Percentiles rank a stretch among this genome's conserved stretches.
These are phyloP conservation scores for Loripinus fragilis DNA, from an alignment of 2,888 invertebrate genomes.

Conservation along the genomic window DNA sequence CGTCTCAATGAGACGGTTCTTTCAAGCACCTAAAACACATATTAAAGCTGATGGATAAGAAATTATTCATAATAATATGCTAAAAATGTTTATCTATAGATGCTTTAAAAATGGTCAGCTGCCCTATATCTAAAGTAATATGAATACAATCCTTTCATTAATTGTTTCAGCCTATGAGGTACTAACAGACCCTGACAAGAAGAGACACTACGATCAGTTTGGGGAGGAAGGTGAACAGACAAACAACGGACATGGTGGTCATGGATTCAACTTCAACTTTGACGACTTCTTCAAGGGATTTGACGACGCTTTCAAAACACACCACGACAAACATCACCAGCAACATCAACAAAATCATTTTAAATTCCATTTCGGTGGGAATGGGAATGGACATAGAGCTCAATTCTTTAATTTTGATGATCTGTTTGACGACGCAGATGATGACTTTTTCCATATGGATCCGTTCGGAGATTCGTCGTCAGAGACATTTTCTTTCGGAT, in stretches of 20 bases:
- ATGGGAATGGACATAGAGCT: constrained; percentile 59
- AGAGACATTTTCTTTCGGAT: constrained; percentile 75
- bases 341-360: constrained; percentile 55
- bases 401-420: constrained; percentile 81
- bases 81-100: too few species aligned
- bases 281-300: constrained; percentile 83
- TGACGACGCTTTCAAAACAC: constrained; percentile 73
- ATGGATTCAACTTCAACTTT: constrained; percentile 77
- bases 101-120: too few species aligned
- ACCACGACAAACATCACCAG: constrained; percentile 63
- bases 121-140: too few species aligned
- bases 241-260: constrained; percentile 65
- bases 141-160: too few species aligned
- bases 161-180: constrained; percentile 84
- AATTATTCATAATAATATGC: too few species aligned
- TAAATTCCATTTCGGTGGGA: constrained; percentile 60
- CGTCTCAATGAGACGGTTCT: too few species aligned
- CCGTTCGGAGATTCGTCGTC: constrained; percentile 77
- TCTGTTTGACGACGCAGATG: constrained; percentile 79
- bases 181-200: constrained; percentile 83
- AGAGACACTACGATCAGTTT: constrained; percentile 83
- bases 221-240: constrained; percentile 80
- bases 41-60: too few species aligned
- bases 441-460: constrained; percentile 78
- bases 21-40: too few species aligned